Base-by-base conservation (phyloP, 2,113 vertebrate species). In the Gymnarchus niloticus region DNA sequence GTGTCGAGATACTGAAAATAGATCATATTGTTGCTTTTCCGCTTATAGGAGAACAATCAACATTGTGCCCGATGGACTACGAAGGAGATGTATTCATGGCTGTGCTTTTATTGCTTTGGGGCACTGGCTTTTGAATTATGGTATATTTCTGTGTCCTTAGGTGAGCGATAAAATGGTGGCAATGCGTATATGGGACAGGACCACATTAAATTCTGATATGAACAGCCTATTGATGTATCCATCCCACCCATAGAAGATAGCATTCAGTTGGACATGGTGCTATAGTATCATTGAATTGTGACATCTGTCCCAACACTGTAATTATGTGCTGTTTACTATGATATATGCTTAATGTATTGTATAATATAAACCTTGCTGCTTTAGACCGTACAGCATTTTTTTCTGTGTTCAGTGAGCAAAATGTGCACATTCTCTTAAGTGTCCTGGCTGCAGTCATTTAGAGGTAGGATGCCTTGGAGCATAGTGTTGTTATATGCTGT, bases 21-120 rank as follows among this genome's bases (percentile, higher is more conserved):
- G 49, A 61, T 3, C 81, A 81, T 83, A 88, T 88, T 86, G 87
- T 65, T 69, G 3, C 37, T 69, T 19, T 87, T 83, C 33, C 86
- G 86, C 81, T 88, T 87, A 78, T 25, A 65, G 86, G 87, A 57
- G 84, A 56, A 12, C 8, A 88, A 88, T 88, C 88, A 86, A 61
- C 48, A 84, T 83, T 21, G 54, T 25, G 56, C 57, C 46, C 56
- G 85, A 89, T 89, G 89, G 83, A 65, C 81, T 84, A 56, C 57
- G 51, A 49, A 76, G 84, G 52, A 41, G n/a, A 81, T 87, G 61
- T 17, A 37, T 28, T 57, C 33, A 33, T 76, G 84, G 86, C 87
- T 86, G 81, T 54, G 84, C 1, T 85, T 54, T 87, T 84, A 46
- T 73, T 61, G 44, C 41, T 44, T 78, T 69, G 78, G 65, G 52